Evolutionary conservation across 2,797 vertebrate genomes (phyloP), one percentile per base, ranked within the genome.

Genomic region (Pristis pectinata): DNA sequence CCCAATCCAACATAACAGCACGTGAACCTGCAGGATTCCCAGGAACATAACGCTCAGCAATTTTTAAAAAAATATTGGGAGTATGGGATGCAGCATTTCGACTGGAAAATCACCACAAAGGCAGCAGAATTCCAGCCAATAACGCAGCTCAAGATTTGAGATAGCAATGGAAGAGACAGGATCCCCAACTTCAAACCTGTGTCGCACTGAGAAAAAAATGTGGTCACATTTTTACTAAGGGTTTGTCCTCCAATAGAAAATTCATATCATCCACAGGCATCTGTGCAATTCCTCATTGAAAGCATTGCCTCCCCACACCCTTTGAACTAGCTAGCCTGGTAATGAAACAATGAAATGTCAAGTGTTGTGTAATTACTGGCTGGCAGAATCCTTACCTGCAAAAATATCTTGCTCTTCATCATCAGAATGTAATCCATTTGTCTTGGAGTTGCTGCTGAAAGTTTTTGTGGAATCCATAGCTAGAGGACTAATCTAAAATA

Each of bases 401-500:
- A 99, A 99, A 82, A 99, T 96, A 95, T 99, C 99, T 0, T 98
- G 97, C 94, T 99, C 95, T 53, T 98, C 97, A 91, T 98, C 98
- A 83, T 98, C 98, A n/a, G 97, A 97, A 53, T 96, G 97, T 95
- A 98, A 96, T 10, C 98, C 98, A 0, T 99, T 99, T 95, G 97
- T 97, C 95, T 96, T 97, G 95, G 97, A 97, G 95, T 95, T 96
- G 95, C 85, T 96, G 95, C 95, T 95, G 89, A 95, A 11, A 13
- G 87, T 95, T 59, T 95, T 72, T 82, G 94, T 95, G 34, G 95
- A 41, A 34, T 67, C 94, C 37, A 95, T 8, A 94, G 97, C 95
- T 0, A 95, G 95, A 67, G 97, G 96, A 64, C 96, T 97, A 95
- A 94, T 98, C 98, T 99, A 95, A 30, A 96, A 96, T 74, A 27